A percentile compares a stretch with the other conserved stretches of the same genome.
Conservation (phyloP, 2,888 invertebrate genomes). For the Acrobasis suavella region DNA sequence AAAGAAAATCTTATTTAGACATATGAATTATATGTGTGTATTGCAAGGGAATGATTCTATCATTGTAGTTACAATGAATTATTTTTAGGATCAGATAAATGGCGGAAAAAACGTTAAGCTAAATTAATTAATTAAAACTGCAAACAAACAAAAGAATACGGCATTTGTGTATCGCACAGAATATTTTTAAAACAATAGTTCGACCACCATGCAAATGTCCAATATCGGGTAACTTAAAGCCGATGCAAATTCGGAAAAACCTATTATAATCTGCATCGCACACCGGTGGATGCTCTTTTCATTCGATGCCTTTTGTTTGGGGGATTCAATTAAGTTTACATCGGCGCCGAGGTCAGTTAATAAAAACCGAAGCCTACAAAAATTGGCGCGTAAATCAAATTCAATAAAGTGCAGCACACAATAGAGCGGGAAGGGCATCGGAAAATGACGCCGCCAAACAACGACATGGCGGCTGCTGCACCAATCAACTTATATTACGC, state of each 20-base stretch:
- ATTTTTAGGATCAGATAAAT: background rate
- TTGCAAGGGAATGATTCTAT: background rate
- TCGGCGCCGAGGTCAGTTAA: constrained; percentile 80
- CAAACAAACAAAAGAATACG: constrained; percentile 27
- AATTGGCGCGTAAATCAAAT: constrained; percentile 80
- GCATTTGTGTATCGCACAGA: constrained; percentile 42
- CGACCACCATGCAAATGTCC: constrained; percentile 68
- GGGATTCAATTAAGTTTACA: constrained; percentile 82
- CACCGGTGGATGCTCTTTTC: constrained; percentile 80
- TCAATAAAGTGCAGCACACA: constrained; percentile 77
- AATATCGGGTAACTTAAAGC: constrained; percentile 74
- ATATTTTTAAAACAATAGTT: constrained; percentile 59
- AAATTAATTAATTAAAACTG: background rate
- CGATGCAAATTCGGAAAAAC: constrained; percentile 77
- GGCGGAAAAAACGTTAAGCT: background rate
- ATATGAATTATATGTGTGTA: constrained; percentile 19
- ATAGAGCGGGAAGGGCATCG: constrained; percentile 59
- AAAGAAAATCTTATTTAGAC: constrained; percentile 42
- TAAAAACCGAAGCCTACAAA: constrained; percentile 80
- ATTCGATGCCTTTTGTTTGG: constrained; percentile 78
- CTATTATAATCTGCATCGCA: constrained; percentile 81
- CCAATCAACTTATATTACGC: constrained; percentile 48
- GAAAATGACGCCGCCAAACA: constrained; percentile 56
- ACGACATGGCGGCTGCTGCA: constrained; percentile 28
- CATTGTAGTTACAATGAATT: background rate